A percentile compares a stretch with the other conserved stretches of the same genome.
Evolutionary conservation across 2,888 invertebrate species (phyloP).

Genomic region (Petrolisthes cinctipes): DNA sequence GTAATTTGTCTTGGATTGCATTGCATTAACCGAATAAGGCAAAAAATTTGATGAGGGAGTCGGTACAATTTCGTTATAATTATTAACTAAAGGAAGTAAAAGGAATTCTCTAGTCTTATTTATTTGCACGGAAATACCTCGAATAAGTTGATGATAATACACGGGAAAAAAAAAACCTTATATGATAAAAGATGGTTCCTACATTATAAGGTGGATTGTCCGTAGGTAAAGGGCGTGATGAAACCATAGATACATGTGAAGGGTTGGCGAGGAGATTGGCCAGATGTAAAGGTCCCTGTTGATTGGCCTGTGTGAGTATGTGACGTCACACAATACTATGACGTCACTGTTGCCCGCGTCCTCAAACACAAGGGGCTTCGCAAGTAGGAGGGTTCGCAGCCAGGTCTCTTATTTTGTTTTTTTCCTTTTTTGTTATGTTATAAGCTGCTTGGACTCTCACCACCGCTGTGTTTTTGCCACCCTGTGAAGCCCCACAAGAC

Average conservation of each 20-base stretch:
- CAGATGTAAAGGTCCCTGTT: not conserved
- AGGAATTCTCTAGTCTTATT: not conserved
- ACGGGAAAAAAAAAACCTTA: too few relatives aligned
- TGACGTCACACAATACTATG: not conserved
- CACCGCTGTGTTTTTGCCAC: not conserved
- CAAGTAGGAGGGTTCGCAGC: not conserved
- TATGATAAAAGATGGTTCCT: not conserved
- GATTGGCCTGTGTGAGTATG: not conserved
- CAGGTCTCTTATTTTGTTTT: too few relatives aligned
- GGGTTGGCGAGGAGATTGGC: not conserved
- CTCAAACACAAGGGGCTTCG: not conserved
- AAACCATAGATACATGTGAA: not conserved
- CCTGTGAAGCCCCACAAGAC: not conserved
- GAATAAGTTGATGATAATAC: not conserved
- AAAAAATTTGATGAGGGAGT: too few relatives aligned
- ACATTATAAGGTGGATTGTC: not conserved
- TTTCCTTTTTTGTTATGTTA: not conserved
- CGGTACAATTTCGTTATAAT: too few relatives aligned
- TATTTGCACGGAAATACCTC: not conserved
- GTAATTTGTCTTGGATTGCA: too few relatives aligned
- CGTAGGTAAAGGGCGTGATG: not conserved
- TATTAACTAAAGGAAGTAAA: too few relatives aligned
- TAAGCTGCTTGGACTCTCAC: not conserved
- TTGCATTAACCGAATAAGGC: too few relatives aligned
- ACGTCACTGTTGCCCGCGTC: not conserved